phyloP scores from a whole-genome alignment of 2,888 invertebrate species.

The Balanococcus diminutus region DNA sequence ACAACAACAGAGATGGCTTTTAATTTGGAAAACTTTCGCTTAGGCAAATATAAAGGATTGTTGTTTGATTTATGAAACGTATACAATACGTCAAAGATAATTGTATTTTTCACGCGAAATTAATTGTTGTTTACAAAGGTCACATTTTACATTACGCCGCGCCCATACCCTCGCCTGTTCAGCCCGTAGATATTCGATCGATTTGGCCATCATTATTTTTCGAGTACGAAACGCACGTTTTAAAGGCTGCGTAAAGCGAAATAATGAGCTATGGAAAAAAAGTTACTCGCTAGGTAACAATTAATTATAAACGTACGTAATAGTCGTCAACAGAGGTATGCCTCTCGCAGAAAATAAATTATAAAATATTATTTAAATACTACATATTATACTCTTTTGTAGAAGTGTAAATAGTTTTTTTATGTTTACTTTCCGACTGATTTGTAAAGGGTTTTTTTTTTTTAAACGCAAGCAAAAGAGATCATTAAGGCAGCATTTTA shows the following conservation, averaged over 20 bases:
- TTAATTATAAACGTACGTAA: too few relatives aligned
- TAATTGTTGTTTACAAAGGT: slow-evolving; percentile 22
- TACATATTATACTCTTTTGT: too few relatives aligned
- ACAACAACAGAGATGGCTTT: neutral
- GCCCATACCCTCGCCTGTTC: too few relatives aligned
- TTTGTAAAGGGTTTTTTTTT: too few relatives aligned
- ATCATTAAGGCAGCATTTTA: too few relatives aligned
- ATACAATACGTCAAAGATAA: slow-evolving; percentile 9
- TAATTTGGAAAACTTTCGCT: slow-evolving; percentile 16
- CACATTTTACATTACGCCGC: slow-evolving; percentile 9
- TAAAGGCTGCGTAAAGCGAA: neutral
- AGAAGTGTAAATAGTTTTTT: too few relatives aligned
- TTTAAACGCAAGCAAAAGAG: too few relatives aligned
- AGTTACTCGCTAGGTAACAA: too few relatives aligned
- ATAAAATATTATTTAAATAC: too few relatives aligned
- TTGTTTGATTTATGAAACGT: slow-evolving; percentile 13
- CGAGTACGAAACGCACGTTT: neutral
- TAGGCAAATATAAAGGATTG: neutral
- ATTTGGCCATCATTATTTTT: neutral
- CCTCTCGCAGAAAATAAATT: too few relatives aligned
- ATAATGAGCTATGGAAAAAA: neutral
- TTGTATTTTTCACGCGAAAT: slow-evolving; percentile 22
- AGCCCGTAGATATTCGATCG: neutral
- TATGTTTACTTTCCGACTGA: too few relatives aligned
- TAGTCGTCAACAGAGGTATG: too few relatives aligned